Evolutionary conservation across 53 echinoderm and acorn worm species (phyloP), one percentile per base, ranked within the genome.

Genomic region (Temnopleurus reevesii): DNA sequence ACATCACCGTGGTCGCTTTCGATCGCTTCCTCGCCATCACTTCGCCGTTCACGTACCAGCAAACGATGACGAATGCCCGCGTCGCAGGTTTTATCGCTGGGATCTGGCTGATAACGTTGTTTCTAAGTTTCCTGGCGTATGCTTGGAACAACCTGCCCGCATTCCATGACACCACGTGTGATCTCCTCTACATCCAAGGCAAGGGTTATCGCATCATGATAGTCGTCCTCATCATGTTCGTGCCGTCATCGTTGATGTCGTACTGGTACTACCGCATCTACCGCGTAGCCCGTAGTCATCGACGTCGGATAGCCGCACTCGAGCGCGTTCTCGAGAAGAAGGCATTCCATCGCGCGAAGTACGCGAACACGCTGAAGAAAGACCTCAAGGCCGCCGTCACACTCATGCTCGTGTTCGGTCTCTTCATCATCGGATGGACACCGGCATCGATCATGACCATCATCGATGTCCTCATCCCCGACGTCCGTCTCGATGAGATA

Each of bases 341-440:
- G 31, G 34, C 53, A 1, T 66, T 87, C 30, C 27, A 46, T n/a
- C 33, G 53, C 18, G 88, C 46, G 19, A 46, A 64, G 25, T 36
- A 51, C 53, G 64, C 71, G 51, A 21, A 27, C 5, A 35, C 59
- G 36, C 89, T 92, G 2, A 76, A 76, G 25, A 83, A 89, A 13
- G 94, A 94, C 36, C 76, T 94, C 45, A 94, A 94, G 59, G 91
- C 92, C 5, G 91, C 94, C 8, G 86, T 91, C 29, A 94, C 94
- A 25, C 90, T 94, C 28, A 66, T 90, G 12, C 76, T 94, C 13
- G 84, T 94, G 0, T 79, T 94, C 10, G 94, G 94, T 12, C 83
- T 82, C 8, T 94, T 92, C 31, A 59, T 94, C 33, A 18, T 90
- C 58, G 92, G 92, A 5, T 91, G 90, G 80, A 77, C 53, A 19